These are phyloP conservation scores for Ostrea edulis DNA, from an alignment of 1,140 invertebrate genomes.

Conservation along the genomic window DNA sequence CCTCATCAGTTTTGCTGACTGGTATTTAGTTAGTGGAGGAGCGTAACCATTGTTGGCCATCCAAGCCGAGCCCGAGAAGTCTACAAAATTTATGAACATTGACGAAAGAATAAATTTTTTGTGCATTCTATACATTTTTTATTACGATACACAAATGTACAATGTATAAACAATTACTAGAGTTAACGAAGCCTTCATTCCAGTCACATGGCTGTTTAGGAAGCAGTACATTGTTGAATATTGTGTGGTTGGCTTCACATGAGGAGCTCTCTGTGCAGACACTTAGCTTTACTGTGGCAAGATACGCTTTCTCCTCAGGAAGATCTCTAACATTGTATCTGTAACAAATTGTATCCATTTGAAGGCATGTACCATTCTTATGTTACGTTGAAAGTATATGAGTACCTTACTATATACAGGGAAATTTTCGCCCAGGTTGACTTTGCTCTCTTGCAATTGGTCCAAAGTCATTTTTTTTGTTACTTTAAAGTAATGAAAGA, in stretches of 20 bases:
- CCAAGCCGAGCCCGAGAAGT: conserved; percentile 29
- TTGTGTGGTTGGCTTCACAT: conserved; percentile 41
- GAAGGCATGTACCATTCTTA: neutral
- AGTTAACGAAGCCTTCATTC: conserved; percentile 26
- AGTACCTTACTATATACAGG: no score
- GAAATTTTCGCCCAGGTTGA: no score
- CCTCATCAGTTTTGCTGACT: neutral
- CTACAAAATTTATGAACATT: neutral
- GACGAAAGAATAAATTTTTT: neutral
- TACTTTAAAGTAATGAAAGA: no score
- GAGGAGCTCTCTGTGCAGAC: conserved; percentile 51
- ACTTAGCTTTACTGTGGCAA: conserved; percentile 51
- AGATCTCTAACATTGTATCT: conserved; percentile 43
- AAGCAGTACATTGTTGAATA: conserved; percentile 34
- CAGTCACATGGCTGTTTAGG: conserved; percentile 45
- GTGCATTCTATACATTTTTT: neutral
- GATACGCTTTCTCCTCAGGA: conserved; percentile 30
- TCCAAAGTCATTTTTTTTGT: no score
- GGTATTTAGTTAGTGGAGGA: neutral
- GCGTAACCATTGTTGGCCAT: neutral
- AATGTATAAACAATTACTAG: neutral
- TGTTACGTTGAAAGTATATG: neutral
- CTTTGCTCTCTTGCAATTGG: no score
- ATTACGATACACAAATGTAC: neutral
- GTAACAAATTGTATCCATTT: neutral